phyloP scores from a whole-genome alignment of 53 echinoderm and acorn worm species.

The Glandiceps talaboti region DNA sequence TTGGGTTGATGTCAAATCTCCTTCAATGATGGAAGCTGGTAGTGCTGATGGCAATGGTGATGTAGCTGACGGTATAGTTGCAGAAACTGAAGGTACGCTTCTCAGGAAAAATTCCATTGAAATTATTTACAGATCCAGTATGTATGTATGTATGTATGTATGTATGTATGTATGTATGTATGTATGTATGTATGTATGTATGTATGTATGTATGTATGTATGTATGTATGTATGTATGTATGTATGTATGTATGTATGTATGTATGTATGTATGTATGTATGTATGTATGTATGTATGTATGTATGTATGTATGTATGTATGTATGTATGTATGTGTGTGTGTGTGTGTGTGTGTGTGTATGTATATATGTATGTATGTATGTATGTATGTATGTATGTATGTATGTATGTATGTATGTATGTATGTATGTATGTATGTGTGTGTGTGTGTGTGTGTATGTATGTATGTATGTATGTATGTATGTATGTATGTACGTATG shows the following conservation, averaged over 20 bases:
- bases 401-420: not conserved
- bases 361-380: not conserved
- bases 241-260: too few species aligned
- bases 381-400: not conserved
- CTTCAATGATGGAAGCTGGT: too few species aligned
- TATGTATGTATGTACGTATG: not conserved
- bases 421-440: not conserved
- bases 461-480: not conserved
- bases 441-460: not conserved
- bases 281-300: constrained; percentile 21
- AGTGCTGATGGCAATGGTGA: too few species aligned
- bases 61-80: too few species aligned
- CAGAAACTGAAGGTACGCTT: too few species aligned
- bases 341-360: not conserved
- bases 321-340: not conserved
- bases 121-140: too few species aligned
- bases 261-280: too few species aligned
- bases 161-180: constrained; percentile 1
- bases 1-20: constrained; percentile 6
- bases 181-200: not conserved
- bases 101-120: too few species aligned
- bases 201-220: constrained; percentile 3
- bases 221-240: constrained; percentile 20
- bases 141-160: constrained; percentile 13
- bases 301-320: constrained; percentile 8